Evolutionary conservation across 2,888 invertebrate species (phyloP), one percentile per base, ranked within the genome.

Genomic region (Nomada fabriciana): DNA sequence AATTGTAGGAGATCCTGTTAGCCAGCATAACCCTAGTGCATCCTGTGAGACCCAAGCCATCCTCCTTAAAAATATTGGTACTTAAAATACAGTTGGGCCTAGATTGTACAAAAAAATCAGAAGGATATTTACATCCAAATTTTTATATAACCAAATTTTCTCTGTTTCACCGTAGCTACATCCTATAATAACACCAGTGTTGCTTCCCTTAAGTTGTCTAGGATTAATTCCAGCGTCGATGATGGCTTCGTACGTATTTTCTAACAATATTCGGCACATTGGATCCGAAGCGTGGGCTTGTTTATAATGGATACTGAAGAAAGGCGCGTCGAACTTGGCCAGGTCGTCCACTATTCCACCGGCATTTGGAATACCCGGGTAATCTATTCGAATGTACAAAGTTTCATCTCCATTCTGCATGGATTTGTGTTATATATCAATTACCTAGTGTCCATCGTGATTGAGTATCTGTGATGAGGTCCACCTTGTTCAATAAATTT

Each of bases 11-110:
- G 84, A 99, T 95, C 71, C 98, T 96, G 94, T 98, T 98, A 18
- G 98, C 97, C 91, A 98, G 95, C 98, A 98, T 98, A 5, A 98
- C 98, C 82, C 98, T 96, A 88, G 97, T 97, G 94, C 98, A 98
- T 53, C 98, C 96, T 43, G 96, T 96, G 91, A 96, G 94, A 74
- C 95, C 95, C 90, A 96, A 96, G n/a, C 96, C 96, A 75, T 94
- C 94, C 0, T 94, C 88, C 92, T 88, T 1, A 65, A 68, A 57
- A 53, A 43, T 3, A 50, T 55, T 10, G 57, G n/a, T 5, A 20
- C 18, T 15, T 1, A 4, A 15, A 15, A 15, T 29, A 59, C 43
- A 25, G 9, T 23, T 2, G 25, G 3, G 9, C 7, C 10, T 47
- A 15, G 13, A 47, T 47, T 13, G 1, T 9, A 7, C 47, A 11